These are phyloP conservation scores for Chaetura pelagica DNA, from an alignment of 2,113 vertebrate genomes.

Conservation along the genomic window DNA sequence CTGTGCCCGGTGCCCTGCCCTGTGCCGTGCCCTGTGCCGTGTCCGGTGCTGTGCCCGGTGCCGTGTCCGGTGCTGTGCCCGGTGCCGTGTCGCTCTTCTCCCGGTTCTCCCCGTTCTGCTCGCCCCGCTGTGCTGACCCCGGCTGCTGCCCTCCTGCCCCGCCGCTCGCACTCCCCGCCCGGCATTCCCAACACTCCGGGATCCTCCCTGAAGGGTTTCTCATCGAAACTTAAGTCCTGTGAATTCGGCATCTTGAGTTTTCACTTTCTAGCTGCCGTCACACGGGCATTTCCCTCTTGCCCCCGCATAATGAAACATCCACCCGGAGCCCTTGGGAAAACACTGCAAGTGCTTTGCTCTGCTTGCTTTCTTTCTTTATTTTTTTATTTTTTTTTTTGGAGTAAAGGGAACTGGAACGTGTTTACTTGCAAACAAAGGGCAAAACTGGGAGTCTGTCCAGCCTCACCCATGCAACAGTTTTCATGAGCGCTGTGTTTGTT, in stretches of 20 bases:
- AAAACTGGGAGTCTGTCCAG: neutral
- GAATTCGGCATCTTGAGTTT: neutral
- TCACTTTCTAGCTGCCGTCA: neutral
- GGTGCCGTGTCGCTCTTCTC: neutral
- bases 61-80: accelerated
- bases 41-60: too few relatives aligned
- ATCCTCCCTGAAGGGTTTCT: neutral
- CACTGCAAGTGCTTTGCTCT: neutral
- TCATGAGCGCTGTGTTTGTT: neutral
- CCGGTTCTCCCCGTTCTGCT: neutral
- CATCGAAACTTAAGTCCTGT: neutral
- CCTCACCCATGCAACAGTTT: accelerated
- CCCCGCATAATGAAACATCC: accelerated
- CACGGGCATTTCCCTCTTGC: neutral
- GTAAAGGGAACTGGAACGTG: neutral
- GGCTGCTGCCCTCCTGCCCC: neutral
- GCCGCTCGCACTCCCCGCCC: too few relatives aligned
- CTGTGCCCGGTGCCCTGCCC: neutral
- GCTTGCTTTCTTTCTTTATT: too few relatives aligned
- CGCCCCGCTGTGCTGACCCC: too few relatives aligned
- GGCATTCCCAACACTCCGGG: neutral
- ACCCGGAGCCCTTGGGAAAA: neutral
- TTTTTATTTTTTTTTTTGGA: neutral
- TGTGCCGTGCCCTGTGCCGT: neutral
- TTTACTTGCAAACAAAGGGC: neutral